A percentile compares a stretch with the other conserved stretches of the same genome.
Conservation (phyloP, 2,888 invertebrate species). For the Xylocampa areola region DNA sequence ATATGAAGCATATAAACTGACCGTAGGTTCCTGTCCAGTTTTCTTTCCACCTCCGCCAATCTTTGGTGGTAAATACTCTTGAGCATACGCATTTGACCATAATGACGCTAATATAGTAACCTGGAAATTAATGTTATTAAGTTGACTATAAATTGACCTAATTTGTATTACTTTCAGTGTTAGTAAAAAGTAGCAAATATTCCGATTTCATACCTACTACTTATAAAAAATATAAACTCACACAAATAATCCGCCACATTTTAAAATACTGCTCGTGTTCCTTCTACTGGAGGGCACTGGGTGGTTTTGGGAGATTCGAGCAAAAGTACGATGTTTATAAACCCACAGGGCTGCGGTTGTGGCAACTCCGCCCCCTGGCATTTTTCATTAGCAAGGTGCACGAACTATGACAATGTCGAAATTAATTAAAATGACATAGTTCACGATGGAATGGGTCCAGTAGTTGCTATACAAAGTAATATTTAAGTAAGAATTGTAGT, state of each 20-base stretch:
- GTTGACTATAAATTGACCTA: too few relatives aligned
- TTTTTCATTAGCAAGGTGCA: conserved; percentile 79
- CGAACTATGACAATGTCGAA: conserved; percentile 79
- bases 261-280: conserved; percentile 52
- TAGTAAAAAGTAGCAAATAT: too few relatives aligned
- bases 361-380: conserved; percentile 66
- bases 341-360: conserved; percentile 73
- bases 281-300: conserved; percentile 58
- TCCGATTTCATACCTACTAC: not conserved
- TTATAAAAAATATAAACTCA: conserved; percentile 63
- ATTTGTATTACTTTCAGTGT: too few relatives aligned
- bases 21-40: conserved; percentile 75
- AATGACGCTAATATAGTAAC: conserved; percentile 74
- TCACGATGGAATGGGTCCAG: conserved; percentile 38
- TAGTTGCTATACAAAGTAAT: conserved; percentile 8
- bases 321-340: conserved; percentile 74
- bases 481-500: not conserved
- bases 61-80: conserved; percentile 89
- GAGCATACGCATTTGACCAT: conserved; percentile 75
- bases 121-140: conserved; percentile 59
- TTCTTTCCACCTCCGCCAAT: conserved; percentile 73
- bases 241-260: conserved; percentile 80
- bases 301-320: conserved; percentile 65
- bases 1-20: too few relatives aligned
- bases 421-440: conserved; percentile 58